Evolutionary conservation across 2,113 vertebrate genomes (phyloP), one percentile per base, ranked within the genome.

Genomic region (Hylia prasina): DNA sequence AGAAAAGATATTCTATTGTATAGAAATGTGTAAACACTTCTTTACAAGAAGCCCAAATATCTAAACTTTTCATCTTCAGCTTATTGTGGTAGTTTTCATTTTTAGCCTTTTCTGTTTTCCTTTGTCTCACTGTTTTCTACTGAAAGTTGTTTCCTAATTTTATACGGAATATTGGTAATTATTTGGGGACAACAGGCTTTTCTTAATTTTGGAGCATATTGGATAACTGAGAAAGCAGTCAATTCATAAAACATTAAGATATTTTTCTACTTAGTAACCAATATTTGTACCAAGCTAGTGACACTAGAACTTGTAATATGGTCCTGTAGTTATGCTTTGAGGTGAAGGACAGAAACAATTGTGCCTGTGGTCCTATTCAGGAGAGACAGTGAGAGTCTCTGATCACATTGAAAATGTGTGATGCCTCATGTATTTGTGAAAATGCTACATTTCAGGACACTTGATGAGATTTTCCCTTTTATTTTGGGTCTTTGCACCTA

Each of bases 171-270:
- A 24, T 42, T 87, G 65, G 30, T 78, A 94, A 91, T 91, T 77
- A 71, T 87, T 61, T 90, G 71, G 73, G 66, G 45, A 90, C 61
- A 45, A 48, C 20, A 47, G 7, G 48, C 82, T 90, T 89, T 78
- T 85, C 60, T 90, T 96, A 48, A 48, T 82, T 42, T 79, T 82
- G 82, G n/a, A 73, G 23, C 40, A 77, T 80, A 60, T 2, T 51
- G 17, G 35, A 31, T 75, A 92, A 78, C 66, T 87, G 88, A 93
- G 58, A 64, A 83, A 95, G 86, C 66, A 96, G 70, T 93, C 53
- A 95, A 76, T 95, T 87, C 17, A 86, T 66, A 33, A 95, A 90
- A 71, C 91, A 93, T 91, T 88, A 82, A 75, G 54, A 73, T 70
- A 90, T 94, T 45, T 89, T 94, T 93, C 82, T 95, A 40, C 33